Base-by-base conservation (phyloP, 2,888 invertebrate genomes). In the Emmelina monodactyla region DNA sequence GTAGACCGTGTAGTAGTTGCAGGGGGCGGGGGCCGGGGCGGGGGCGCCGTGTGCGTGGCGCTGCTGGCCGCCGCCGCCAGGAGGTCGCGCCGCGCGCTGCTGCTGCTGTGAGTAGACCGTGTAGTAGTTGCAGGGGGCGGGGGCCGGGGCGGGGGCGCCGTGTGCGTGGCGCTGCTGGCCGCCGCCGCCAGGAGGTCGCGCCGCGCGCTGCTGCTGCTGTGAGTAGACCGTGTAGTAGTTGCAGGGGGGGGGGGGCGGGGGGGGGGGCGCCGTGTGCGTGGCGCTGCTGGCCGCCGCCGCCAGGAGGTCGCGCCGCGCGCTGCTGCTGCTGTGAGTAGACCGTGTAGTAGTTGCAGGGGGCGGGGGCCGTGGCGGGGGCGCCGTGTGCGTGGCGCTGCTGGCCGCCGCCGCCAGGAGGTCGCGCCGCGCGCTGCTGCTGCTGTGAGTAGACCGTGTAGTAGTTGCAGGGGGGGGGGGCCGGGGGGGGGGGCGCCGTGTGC, bases 51-150 rank as follows among this genome's bases (percentile, higher is more conserved):
- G 33, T 94, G 94, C 75, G 89, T 95, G 40, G 88, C 95, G 42
- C 84, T 95, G 52, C 83, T 96, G 41, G 91, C 94, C 49, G 96
- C 94, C 43, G 92, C 95, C 43, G 92, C 93, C 12, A 82, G 76
- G 15, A 92, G 94, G 67, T 94, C 92, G 12, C 85, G 94, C 33
- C 93, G 94, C 55, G 92, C 94, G 34, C 84, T 96, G 35, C 90
- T 96, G 53, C 85, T 92, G 79, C 92, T 94, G 51, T 93, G 93
- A 43, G 94, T 94, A n/a, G n/a, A n/a, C n/a, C n/a, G n/a, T n/a
- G n/a, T n/a, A n/a, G n/a, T n/a, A n/a, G n/a, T n/a, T n/a, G n/a
- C n/a, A n/a, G n/a, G 94, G 94, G 92, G 93, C 28, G 86, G 90
- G 46, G 95, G 94, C 39, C 92, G 95, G 86, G 90, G 91, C 52